Evolutionary conservation across 2,888 invertebrate genomes (phyloP), one percentile per base, ranked within the genome.

Genomic region (Paralinhomoeus sp.): DNA sequence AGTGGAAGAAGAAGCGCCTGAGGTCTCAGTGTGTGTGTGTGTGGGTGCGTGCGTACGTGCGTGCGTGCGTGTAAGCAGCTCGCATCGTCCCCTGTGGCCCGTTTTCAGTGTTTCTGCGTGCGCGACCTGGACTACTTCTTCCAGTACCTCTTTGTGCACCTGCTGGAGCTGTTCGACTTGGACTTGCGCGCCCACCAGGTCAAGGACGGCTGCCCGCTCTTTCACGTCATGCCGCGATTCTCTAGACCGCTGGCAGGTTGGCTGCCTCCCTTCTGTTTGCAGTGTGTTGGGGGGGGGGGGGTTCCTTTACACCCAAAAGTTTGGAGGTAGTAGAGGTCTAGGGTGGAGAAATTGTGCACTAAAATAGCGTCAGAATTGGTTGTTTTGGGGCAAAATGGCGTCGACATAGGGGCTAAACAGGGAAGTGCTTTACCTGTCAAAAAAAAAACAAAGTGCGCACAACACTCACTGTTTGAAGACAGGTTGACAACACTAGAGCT

Each of bases 171-270:
- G 40, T 75, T 84, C 0, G 93, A 97, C 63, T 73, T 93, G 51
- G 80, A 85, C 60, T 71, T 89, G 56, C 71, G 31, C 31, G 31
- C 9, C 9, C 31, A 31, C 31, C 31, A 7, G 31, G 9, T 15
- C 9, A 31, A 31, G 15, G 24, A 18, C 2, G 74, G 77, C 0
- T 97, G 93, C 61, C 77, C 80, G 0, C 78, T 81, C 49, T 91
- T 85, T 64, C 97, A 97, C 64, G 78, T 93, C 56, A 76, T 93
- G 76, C 97, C 97, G 0, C 71, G 97, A 49, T 97, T 93, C 41
- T 50, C 36, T 3, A 27, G 47, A 2, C n/a, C 31, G 2, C 2
- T 41, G 17, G 39, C 31, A 3, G 46, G 46, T 46, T n/a, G n/a
- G n/a, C n/a, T n/a, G n/a, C n/a, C n/a, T n/a, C n/a, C n/a, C n/a